Evolutionary conservation across 2,888 invertebrate genomes (phyloP), one percentile per base, ranked within the genome.

Genomic region (Barypeithes pellucidus): DNA sequence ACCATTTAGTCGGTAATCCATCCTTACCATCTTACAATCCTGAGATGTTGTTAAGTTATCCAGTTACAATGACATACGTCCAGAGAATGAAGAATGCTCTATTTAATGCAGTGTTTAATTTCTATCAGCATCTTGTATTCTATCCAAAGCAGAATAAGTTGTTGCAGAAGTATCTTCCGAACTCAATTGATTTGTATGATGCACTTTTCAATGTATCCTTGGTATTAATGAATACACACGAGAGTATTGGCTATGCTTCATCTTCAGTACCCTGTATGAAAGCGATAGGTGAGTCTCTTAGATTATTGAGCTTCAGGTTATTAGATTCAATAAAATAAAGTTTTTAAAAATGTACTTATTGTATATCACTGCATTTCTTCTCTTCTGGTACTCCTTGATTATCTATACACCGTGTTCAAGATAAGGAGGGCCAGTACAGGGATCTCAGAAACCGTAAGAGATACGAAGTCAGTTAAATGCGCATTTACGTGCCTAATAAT

Each of bases 231-330:
- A 83, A 83, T 67, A 81, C 82, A 1, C 89, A 90, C 78, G 88
- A 87, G 65, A 88, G 88, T 80, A 86, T 88, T 73, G 87, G 87
- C 59, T 77, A 82, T 8, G 84, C 88, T 0, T 80, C 84, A 12
- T 89, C 90, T 0, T 84, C 87, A 16, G 84, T 89, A 3, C 90
- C 90, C 0, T 89, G 88, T 79, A 84, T 89, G 75, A 82, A 89
- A 1, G 88, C 89, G 77, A 85, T 90, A 50, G 90, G 76, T 71
- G 43, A 43, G 60, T 41, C 18, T 22, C n/a, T n/a, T n/a, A n/a
- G n/a, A n/a, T n/a, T 24, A 24, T 29, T 4, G 29, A n/a, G n/a
- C n/a, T n/a, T n/a, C n/a, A n/a, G n/a, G n/a, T n/a, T n/a, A n/a
- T n/a, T n/a, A n/a, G n/a, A n/a, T n/a, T n/a, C n/a, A n/a, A n/a